phyloP scores from a whole-genome alignment of 2,113 vertebrate genomes.

The Dromiciops gliroides region DNA sequence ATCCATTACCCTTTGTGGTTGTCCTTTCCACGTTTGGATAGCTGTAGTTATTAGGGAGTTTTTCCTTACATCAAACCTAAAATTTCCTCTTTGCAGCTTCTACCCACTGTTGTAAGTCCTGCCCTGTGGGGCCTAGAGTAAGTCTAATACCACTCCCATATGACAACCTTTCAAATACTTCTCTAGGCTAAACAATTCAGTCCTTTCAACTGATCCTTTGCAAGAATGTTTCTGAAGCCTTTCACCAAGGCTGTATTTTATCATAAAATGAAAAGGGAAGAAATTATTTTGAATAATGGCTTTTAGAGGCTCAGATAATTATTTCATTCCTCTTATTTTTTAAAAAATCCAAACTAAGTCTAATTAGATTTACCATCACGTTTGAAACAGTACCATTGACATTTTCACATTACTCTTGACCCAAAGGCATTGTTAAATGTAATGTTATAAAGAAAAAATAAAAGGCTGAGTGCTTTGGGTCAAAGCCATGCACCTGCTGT shows the following conservation, averaged over 20 bases:
- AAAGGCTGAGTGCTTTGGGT: neutral
- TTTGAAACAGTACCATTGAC: slow-evolving; percentile 47
- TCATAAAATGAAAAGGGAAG: slow-evolving; percentile 20
- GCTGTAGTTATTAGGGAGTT: neutral
- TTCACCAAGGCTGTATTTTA: slow-evolving; percentile 27
- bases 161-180: neutral
- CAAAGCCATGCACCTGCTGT: neutral
- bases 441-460: neutral
- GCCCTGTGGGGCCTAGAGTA: neutral
- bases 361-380: slow-evolving; percentile 31
- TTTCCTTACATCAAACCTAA: neutral
- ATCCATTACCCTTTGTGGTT: neutral
- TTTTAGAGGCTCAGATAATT: slow-evolving; percentile 27
- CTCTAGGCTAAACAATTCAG: neutral
- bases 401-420: slow-evolving; percentile 17
- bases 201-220: neutral
- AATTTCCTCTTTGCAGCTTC: neutral
- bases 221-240: neutral
- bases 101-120: neutral
- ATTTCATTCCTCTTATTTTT: slow-evolving; percentile 47
- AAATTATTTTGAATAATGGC: slow-evolving; percentile 32
- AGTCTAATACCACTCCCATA: neutral
- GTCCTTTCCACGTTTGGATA: neutral
- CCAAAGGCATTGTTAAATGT: slow-evolving; percentile 38
- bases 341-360: slow-evolving; percentile 36